Evolutionary conservation across 2,888 invertebrate species (phyloP).

Genomic region (Pseudanteris insignis): DNA sequence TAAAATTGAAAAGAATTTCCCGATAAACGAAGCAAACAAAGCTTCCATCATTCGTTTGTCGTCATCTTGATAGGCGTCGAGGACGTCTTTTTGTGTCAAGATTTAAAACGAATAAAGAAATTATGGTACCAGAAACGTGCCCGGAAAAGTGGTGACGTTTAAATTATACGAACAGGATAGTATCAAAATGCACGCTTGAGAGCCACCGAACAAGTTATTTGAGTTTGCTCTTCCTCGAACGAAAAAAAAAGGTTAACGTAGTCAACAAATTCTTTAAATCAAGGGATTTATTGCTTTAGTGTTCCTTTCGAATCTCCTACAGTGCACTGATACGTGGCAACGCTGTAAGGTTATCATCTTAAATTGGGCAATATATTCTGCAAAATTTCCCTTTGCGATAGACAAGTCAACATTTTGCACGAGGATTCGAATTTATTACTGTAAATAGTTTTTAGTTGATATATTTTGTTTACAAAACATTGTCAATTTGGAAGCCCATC

Average conservation of each 20-base stretch:
- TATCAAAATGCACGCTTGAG: conserved; percentile 17
- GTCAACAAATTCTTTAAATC: conserved; percentile 36
- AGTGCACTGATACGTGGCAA: conserved; percentile 29
- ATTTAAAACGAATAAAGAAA: too few relatives aligned
- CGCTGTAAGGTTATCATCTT: conserved; percentile 35
- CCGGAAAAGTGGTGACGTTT: conserved; percentile 29
- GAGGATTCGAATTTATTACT: too few relatives aligned
- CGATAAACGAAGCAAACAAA: conserved; percentile 1
- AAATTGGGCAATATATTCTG: conserved; percentile 39
- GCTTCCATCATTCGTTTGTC: conserved; percentile 5
- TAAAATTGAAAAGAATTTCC: too few relatives aligned
- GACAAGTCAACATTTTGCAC: conserved; percentile 29
- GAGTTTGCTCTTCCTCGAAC: conserved; percentile 12
- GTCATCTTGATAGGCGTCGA: conserved; percentile 19
- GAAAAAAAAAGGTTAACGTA: conserved; percentile 32
- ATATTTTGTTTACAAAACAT: too few relatives aligned
- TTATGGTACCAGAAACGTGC: conserved; percentile 8
- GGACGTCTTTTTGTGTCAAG: conserved; percentile 14
- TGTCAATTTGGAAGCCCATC: too few relatives aligned
- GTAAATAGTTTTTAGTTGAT: too few relatives aligned
- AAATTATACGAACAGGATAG: conserved; percentile 17
- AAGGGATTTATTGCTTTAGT: conserved; percentile 38
- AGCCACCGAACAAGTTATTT: conserved; percentile 16
- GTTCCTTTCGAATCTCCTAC: conserved; percentile 27
- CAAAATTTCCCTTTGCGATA: conserved; percentile 32